Base-by-base conservation (phyloP, 2,113 vertebrate genomes). In the Okapia johnstoni region DNA sequence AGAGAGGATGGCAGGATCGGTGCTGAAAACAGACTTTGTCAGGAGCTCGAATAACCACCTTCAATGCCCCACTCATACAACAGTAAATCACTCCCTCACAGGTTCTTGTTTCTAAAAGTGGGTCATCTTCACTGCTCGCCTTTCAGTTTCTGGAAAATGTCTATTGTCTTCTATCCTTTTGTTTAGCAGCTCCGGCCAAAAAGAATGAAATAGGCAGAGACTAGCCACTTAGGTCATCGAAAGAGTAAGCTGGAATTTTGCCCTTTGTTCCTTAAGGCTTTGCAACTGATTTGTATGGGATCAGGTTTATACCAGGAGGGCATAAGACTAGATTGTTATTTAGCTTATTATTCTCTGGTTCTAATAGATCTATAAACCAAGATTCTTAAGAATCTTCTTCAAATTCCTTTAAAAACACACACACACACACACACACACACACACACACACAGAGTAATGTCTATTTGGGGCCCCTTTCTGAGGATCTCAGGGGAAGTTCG, bases 61-160 rank as follows among this genome's bases (percentile, higher is more conserved):
- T 60, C 60, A 17, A 7, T 46, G 16, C 23, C 33, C 80, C 60
- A 33, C 90, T 94, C 30, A 43, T 7, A 70, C 23, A 61, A 43
- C 58, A 92, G 81, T 50, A 55, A 93, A 91, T 89, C n/a, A n/a
- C 84, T 93, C 54, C 90, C 91, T 86, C 8, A 3, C 83, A 87
- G 10, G 23, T 94, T 97, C 91, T 96, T 96, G 15, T 93, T 96
- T 95, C 88, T 81, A 48, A 95, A 98, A 98, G 83, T 97, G 94
- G 97, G 92, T 98, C 97, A 97, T 83, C 80, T 86, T 76, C 60
- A 43, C 90, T 17, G 46, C 66, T 94, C 63, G 88, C 33, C 43
- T 95, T 96, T 94, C 63, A 26, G 88, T 83, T 94, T 60, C 93
- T 36, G 70, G 70, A 26, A 85, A 96, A 79, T 43, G 85, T 95